Percentiles rank a stretch among this genome's conserved stretches.
Evolutionary conservation across 2,797 vertebrate species (phyloP).

Genomic region (Neopelma chrysocephalum): DNA sequence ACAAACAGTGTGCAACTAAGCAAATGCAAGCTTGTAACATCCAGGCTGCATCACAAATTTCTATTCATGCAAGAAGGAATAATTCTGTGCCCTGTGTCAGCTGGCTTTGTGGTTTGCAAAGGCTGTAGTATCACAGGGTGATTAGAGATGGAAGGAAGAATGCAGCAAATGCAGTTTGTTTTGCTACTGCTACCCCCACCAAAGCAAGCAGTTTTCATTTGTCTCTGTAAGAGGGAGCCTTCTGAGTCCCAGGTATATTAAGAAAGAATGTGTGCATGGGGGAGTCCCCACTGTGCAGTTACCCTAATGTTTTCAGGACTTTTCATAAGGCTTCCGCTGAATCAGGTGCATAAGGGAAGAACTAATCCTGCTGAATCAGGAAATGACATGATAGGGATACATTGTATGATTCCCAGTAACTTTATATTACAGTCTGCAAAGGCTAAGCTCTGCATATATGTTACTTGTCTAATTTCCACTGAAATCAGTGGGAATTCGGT

Average conservation of each 20-base stretch:
- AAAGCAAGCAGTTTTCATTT: not conserved
- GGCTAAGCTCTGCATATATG: not conserved
- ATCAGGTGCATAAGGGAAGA: not conserved
- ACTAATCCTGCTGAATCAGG: conserved; percentile 42
- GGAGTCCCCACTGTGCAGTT: not conserved
- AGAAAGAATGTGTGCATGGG: not conserved
- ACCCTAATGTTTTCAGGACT: not conserved
- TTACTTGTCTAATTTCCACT: not conserved
- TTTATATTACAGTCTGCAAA: not conserved
- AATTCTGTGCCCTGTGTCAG: not conserved
- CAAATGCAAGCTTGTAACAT: not conserved
- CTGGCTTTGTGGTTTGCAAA: not conserved
- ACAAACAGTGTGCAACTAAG: not conserved
- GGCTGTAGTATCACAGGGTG: not conserved
- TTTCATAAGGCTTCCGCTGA: not conserved
- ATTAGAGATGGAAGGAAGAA: not conserved
- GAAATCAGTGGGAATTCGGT: not conserved
- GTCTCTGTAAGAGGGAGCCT: not conserved
- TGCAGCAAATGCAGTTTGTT: not conserved
- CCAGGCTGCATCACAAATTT: not conserved
- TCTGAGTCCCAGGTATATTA: not conserved
- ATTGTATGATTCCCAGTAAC: not conserved
- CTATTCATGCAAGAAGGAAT: not conserved
- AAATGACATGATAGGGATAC: not conserved
- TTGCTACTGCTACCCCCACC: not conserved